A percentile compares a stretch with the other conserved stretches of the same genome.
phyloP scores from a whole-genome alignment of 2,113 vertebrate genomes.

The Cairina moschata region DNA sequence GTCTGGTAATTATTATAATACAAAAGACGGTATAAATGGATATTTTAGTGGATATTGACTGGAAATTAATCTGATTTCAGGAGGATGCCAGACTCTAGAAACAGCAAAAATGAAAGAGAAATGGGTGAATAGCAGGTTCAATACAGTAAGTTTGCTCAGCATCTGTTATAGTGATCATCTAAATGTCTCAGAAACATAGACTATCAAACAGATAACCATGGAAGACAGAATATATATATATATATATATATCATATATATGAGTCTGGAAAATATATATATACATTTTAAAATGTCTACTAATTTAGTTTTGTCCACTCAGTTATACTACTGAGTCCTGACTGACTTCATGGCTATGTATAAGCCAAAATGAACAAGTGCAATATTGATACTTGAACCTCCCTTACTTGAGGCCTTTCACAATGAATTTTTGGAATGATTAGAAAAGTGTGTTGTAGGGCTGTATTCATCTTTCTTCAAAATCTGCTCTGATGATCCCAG shows the following conservation, averaged over 20 bases:
- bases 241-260: not conserved
- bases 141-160: not conserved
- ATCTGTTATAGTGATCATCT: not conserved
- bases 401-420: not conserved
- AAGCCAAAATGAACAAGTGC: not conserved
- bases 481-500: not conserved
- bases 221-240: not conserved
- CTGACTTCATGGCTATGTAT: not conserved
- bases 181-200: not conserved
- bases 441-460: not conserved
- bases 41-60: conserved; percentile 19
- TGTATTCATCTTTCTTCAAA: not conserved
- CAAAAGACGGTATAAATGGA: not conserved
- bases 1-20: not conserved
- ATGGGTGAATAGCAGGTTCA: not conserved
- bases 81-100: not conserved
- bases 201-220: not conserved
- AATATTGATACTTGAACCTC: rapidly evolving
- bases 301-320: not conserved
- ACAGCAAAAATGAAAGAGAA: not conserved
- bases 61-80: not conserved
- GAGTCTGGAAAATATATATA: not conserved
- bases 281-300: not conserved
- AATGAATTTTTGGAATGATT: not conserved
- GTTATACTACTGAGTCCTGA: not conserved